phyloP scores from a whole-genome alignment of 2,797 vertebrate species.

The Petrocephalus schoutedeni region DNA sequence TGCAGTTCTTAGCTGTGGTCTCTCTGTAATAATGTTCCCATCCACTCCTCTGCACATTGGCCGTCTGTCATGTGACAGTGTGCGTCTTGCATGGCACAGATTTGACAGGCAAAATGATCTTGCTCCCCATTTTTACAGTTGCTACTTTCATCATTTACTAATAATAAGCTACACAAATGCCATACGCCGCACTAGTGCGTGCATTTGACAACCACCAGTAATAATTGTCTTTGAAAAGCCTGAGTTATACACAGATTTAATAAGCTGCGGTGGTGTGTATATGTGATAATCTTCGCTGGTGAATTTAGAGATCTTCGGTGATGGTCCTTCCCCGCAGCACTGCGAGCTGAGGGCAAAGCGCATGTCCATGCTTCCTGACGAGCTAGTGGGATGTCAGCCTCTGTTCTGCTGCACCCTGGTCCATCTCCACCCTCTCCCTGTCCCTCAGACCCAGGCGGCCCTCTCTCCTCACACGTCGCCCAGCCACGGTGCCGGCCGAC shows the following conservation, averaged over 20 bases:
- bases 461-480: slow-evolving; percentile 86
- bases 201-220: not conserved
- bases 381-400: not conserved
- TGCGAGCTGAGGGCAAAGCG: not conserved
- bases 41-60: slow-evolving; percentile 25
- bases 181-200: not conserved
- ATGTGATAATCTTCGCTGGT: not conserved
- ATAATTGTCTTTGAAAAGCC: not conserved
- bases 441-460: slow-evolving; percentile 74
- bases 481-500: slow-evolving; percentile 75
- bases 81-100: slow-evolving; percentile 56
- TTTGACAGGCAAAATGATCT: slow-evolving; percentile 47
- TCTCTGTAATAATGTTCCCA: slow-evolving; percentile 15
- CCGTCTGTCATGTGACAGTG: slow-evolving; percentile 72
- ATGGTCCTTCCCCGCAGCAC: not conserved
- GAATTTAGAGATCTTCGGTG: not conserved
- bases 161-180: not conserved
- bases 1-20: not conserved
- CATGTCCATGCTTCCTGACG: not conserved
- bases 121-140: slow-evolving; percentile 35
- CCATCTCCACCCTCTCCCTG: slow-evolving; percentile 1
- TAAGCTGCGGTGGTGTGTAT: not conserved
- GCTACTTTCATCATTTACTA: not conserved
- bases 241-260: not conserved
- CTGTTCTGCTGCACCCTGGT: not conserved